Conservation (phyloP, 2,888 invertebrate genomes). For the Chironomus riparius region DNA sequence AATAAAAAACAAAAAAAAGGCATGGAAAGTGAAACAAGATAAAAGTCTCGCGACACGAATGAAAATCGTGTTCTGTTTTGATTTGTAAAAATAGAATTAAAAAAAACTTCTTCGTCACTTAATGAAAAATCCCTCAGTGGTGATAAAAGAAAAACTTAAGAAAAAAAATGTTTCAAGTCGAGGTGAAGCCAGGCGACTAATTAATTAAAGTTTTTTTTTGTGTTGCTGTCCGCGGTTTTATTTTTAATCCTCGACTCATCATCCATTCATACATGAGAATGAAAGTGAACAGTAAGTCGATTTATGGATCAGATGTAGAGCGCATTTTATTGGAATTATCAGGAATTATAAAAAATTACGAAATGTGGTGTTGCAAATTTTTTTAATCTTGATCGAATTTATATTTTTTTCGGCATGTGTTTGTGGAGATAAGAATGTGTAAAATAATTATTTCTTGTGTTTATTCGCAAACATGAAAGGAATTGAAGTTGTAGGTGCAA, state of each 20-base stretch:
- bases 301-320: too few species aligned
- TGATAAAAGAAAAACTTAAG: not conserved
- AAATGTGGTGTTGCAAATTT: too few species aligned
- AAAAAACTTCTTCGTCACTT: slow-evolving; percentile 1
- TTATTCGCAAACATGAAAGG: too few species aligned
- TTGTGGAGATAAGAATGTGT: too few species aligned
- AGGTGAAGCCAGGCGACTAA: not conserved
- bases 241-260: not conserved
- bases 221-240: not conserved
- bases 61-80: slow-evolving; percentile 7
- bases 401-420: too few species aligned
- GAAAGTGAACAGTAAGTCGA: not conserved
- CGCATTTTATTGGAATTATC: too few species aligned
- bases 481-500: too few species aligned
- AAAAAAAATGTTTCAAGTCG: not conserved
- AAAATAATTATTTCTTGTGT: too few species aligned
- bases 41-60: slow-evolving; percentile 12
- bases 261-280: not conserved
- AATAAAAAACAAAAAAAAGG: not conserved
- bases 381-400: too few species aligned
- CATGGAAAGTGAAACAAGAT: not conserved
- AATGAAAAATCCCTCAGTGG: slow-evolving; percentile 1
- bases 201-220: not conserved
- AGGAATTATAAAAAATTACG: too few species aligned
- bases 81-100: slow-evolving; percentile 3